Conservation (phyloP, 2,113 vertebrate species). For the Mohoua ochrocephala region DNA sequence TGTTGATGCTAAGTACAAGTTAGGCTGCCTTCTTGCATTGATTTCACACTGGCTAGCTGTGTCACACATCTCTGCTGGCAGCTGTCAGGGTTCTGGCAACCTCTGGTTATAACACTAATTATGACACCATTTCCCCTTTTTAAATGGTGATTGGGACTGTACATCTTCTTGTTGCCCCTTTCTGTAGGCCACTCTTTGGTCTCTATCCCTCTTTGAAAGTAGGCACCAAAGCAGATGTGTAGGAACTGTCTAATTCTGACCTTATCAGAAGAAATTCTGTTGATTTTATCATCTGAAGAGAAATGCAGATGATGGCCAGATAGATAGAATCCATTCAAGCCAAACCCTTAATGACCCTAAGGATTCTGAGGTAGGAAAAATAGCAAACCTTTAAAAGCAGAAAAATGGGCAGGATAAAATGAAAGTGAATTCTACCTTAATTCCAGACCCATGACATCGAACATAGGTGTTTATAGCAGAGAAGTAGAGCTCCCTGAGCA, state of each 20-base stretch:
- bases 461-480: neutral
- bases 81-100: neutral
- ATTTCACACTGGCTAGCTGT: neutral
- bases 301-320: neutral
- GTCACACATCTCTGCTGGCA: fast-evolving
- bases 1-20: neutral
- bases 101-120: neutral
- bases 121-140: neutral
- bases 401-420: neutral
- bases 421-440: neutral
- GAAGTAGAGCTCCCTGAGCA: neutral
- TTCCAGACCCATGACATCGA: neutral
- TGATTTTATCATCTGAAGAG: neutral
- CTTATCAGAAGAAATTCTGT: neutral
- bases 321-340: neutral
- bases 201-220: neutral
- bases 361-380: neutral
- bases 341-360: neutral
- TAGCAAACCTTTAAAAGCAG: neutral
- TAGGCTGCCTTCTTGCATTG: neutral
- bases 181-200: neutral
- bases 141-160: fast-evolving
- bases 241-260: neutral
- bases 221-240: neutral
- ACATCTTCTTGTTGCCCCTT: neutral